phyloP scores from a whole-genome alignment of 2,888 invertebrate genomes.

The Eilema caniola region DNA sequence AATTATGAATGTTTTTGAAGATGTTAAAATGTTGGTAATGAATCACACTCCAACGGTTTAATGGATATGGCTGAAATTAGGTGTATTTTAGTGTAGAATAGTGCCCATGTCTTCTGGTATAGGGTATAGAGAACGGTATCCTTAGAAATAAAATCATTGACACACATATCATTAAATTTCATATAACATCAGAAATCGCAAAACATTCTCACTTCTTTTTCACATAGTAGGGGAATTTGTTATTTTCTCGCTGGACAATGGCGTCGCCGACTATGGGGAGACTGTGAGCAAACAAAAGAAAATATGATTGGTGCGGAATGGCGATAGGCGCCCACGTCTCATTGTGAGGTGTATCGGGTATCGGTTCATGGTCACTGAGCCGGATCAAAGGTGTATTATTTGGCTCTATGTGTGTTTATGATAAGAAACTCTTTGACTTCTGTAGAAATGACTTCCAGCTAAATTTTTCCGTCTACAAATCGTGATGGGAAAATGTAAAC shows the following conservation, averaged over 20 bases:
- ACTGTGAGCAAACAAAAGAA: slow-evolving; percentile 75
- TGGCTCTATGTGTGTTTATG: slow-evolving; percentile 6
- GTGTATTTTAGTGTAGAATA: no score
- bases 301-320: slow-evolving; percentile 75
- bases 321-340: slow-evolving; percentile 64
- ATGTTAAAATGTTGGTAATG: no score
- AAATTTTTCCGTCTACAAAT: neutral
- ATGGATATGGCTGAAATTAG: no score
- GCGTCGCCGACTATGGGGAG: slow-evolving; percentile 67
- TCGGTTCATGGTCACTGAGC: slow-evolving; percentile 20
- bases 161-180: neutral
- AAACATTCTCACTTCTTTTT: neutral
- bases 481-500: neutral
- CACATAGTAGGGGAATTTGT: slow-evolving; percentile 36
- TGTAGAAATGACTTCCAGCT: neutral
- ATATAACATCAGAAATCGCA: neutral
- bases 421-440: slow-evolving; percentile 9
- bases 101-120: no score
- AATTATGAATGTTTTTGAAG: no score
- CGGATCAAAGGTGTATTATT: slow-evolving; percentile 22
- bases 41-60: no score
- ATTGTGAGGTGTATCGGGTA: slow-evolving; percentile 40
- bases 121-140: no score
- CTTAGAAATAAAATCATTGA: neutral
- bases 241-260: slow-evolving; percentile 58